phyloP scores from a whole-genome alignment of 2,797 vertebrate genomes.

The Darevskia nairensis region DNA sequence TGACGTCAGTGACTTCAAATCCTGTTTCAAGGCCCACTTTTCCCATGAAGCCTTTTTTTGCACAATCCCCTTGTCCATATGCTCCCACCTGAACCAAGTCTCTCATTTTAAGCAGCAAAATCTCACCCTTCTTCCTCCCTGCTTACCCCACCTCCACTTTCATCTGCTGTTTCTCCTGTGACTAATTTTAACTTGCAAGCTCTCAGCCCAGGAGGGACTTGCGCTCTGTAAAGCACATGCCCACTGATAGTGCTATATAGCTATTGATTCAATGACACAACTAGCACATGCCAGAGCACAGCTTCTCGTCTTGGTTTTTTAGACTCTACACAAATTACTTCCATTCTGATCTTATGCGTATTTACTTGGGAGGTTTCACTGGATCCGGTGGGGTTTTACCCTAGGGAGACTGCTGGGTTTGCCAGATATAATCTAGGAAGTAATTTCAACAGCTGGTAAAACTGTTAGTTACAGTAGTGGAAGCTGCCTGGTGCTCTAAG shows the following conservation, averaged over 20 bases:
- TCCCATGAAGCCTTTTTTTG: background rate
- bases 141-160: background rate
- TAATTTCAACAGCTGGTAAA: background rate
- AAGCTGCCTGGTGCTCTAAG: background rate
- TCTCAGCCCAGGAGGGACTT: background rate
- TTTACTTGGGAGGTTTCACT: no score
- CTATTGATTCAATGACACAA: background rate
- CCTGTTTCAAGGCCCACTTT: no score
- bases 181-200: background rate
- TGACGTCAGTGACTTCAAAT: background rate
- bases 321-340: no score
- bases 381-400: background rate
- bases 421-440: no score
- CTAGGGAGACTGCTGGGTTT: background rate
- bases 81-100: background rate
- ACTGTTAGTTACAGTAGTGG: background rate
- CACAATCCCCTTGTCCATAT: background rate
- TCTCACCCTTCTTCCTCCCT: background rate
- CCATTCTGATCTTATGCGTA: background rate
- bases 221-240: background rate
- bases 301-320: background rate
- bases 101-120: background rate
- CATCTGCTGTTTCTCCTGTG: background rate
- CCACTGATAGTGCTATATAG: background rate
- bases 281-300: background rate